A percentile compares a stretch with the other conserved stretches of the same genome.
phyloP scores from a whole-genome alignment of 2,113 vertebrate genomes.

The Genyomyrus donnyi region DNA sequence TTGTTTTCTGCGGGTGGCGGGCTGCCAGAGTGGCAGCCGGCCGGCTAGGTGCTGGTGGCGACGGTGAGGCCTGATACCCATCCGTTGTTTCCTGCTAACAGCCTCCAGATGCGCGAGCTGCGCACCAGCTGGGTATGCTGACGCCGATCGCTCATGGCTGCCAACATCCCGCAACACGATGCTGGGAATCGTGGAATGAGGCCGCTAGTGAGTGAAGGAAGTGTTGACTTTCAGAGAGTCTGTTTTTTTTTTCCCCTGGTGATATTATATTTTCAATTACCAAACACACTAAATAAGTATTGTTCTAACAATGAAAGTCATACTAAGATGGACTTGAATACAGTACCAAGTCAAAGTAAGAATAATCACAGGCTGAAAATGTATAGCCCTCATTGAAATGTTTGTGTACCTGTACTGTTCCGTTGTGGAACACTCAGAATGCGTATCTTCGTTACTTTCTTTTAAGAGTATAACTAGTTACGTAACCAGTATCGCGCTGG shows the following conservation, averaged over 20 bases:
- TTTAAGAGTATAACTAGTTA: not conserved
- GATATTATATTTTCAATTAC: not conserved
- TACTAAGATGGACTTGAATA: not conserved
- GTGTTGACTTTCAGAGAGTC: conserved; percentile 15
- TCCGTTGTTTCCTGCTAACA: conserved; percentile 51
- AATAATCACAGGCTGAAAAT: not conserved
- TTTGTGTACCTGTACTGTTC: not conserved
- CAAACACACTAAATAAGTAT: not conserved
- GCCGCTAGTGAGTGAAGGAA: conserved; percentile 23
- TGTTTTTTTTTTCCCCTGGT: not conserved
- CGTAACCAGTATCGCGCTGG: not conserved
- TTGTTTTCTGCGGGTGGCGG: conserved; percentile 12
- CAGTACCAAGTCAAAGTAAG: not conserved
- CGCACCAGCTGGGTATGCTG: conserved; percentile 51
- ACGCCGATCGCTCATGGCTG: conserved; percentile 53
- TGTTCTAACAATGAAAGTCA: not conserved
- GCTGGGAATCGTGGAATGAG: not conserved
- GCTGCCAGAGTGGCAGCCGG: conserved; percentile 2
- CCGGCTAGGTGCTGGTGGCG: conserved; percentile 16
- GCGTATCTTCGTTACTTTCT: not conserved
- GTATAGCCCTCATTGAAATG: not conserved
- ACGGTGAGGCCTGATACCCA: conserved; percentile 38
- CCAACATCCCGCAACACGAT: conserved; percentile 42
- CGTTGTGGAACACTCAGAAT: not conserved
- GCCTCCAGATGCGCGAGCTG: conserved; percentile 49